Evolutionary conservation across 2,113 vertebrate genomes (phyloP), one percentile per base, ranked within the genome.

Genomic region (Platysteira castanea): DNA sequence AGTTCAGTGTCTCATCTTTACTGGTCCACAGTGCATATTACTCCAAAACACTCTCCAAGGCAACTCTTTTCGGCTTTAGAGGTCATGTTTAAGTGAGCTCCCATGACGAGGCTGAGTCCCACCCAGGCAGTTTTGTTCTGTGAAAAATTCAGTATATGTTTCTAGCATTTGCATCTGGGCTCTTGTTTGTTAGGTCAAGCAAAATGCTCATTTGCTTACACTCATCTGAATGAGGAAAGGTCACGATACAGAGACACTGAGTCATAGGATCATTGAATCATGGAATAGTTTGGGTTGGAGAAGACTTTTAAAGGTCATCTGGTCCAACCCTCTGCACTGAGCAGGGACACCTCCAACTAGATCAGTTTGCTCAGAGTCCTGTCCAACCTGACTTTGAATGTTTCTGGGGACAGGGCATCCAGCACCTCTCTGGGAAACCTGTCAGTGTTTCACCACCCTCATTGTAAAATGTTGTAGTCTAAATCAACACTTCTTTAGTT

Each of bases 41-140:
- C 31, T 77, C 54, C 50, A 47, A 46, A 92, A 65, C 70, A 84
- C 26, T 74, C 57, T 84, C 41, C 31, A n/a, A 41, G 46, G 54
- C 59, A 61, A 46, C 8, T 65, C 33, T 86, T 60, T 26, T 37
- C 35, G 46, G 35, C 30, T 53, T 69, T 60, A 71, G 53, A 92
- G 30, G 20, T 59, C 18, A 5, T 28, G 18, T 27, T 88, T 53
- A 83, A 47, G 61, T 46, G 22, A 49, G 47, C 70, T 44, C 17
- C 39, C 28, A 10, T 0, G 3, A 52, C 2, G 6, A 49, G 33
- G 17, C 30, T 2, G 23, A 93, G 46, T 49, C 12, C 12, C n/a
- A 74, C 31, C 15, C 31, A 10, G 15, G 42, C 22, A 19, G 41
- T 53, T 87, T 52, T 47, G 26, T 63, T 70, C 26, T 56, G n/a